Evolutionary conservation across 2,797 vertebrate species (phyloP), one percentile per base, ranked within the genome.

Genomic region (Fratercula arctica): DNA sequence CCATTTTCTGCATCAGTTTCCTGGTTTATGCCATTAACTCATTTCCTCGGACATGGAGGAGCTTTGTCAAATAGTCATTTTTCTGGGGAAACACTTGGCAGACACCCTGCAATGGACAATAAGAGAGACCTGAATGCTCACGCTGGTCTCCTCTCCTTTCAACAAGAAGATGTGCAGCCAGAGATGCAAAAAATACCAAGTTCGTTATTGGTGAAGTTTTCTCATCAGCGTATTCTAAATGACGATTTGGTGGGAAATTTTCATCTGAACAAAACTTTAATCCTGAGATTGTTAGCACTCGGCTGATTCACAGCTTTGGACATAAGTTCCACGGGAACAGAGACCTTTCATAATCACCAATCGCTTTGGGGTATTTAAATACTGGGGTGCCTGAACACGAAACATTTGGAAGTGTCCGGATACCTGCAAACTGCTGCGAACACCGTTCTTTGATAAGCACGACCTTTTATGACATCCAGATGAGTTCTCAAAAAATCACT

Each of bases 1-100:
- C 61, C 86, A 92, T 78, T 95, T 95, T 92, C 84, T 92, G 51
- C 88, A 85, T 70, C 70, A 46, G 39, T 80, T 81, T 94, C 63
- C 28, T 57, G 45, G 11, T 86, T 95, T 88, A 33, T 73, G 63
- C 67, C 70, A 56, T 77, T 90, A 90, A 92, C 26, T 92, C 37
- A 73, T 93, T 90, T 79, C 83, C 80, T 70, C 12, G 6, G 26
- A 85, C 54, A 33, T 23, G 46, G 83, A 91, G 37, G 54, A 93
- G 70, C 59, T 77, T 89, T 76, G 63, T 90, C 69, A 89, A 88
- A 95, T 17, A 29, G 19, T 80, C 66, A 59, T 88, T 94, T 95
- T 91, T 61, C 83, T 75, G 45, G 16, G 29, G 37, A 86, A 88
- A 68, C 57, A 41, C 46, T 81, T 81, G 63, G 75, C 61, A 86